Conservation (phyloP, 2,888 invertebrate species). For the Caenorhabditis angaria region DNA sequence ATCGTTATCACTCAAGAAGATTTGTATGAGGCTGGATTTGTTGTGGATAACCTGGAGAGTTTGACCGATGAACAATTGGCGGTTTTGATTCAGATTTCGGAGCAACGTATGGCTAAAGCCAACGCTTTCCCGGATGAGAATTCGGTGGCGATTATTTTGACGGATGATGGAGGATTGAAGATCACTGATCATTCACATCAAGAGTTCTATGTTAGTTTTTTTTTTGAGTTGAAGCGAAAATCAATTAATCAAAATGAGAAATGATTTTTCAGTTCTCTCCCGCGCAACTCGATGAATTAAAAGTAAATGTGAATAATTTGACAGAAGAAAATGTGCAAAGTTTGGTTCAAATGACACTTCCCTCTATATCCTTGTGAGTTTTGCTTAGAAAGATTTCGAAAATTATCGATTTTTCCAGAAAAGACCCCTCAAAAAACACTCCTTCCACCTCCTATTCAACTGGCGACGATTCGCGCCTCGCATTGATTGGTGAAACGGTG, state of each 20-base stretch:
- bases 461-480: constrained; percentile 5
- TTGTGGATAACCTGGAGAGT: constrained; percentile 38
- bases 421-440: neutral
- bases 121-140: constrained; percentile 1
- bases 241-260: neutral
- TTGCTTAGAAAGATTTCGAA: neutral
- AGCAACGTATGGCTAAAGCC: constrained; percentile 31
- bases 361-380: constrained; percentile 30
- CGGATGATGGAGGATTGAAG: constrained; percentile 52
- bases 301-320: constrained; percentile 55
- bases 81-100: constrained; percentile 33
- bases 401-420: constrained; percentile 5
- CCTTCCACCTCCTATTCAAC: neutral
- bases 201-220: constrained; percentile 42
- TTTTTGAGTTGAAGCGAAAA: neutral
- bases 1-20: constrained; percentile 45
- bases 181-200: constrained; percentile 45
- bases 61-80: constrained; percentile 54
- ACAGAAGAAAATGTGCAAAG: constrained; percentile 50
- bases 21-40: constrained; percentile 53
- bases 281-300: constrained; percentile 38
- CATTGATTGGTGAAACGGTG: constrained; percentile 32
- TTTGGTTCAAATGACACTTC: constrained; percentile 49
- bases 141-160: constrained; percentile 35
- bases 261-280: constrained; percentile 49